Evolutionary conservation across 2,888 invertebrate species (phyloP), one percentile per base, ranked within the genome.

Genomic region (Scaptomyza cyrtandrae): DNA sequence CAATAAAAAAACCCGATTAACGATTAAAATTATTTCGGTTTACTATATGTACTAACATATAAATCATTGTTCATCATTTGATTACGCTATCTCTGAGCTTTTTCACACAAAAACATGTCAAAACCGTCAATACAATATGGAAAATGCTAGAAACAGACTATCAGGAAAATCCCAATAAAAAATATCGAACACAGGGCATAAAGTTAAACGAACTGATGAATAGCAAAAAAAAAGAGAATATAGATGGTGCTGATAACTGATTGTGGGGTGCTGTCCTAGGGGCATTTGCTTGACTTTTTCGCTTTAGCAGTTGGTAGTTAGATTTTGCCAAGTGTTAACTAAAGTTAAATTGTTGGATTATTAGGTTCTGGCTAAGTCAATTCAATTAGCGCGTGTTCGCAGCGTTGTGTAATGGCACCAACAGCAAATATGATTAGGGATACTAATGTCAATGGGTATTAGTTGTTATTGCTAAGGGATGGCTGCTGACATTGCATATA

Each of bases 61-160:
- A 87, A 86, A 78, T 85, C 86, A 87, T 87, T 73, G 74, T 59
- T 49, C 52, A 55, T 72, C 66, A 67, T 48, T 78, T 69, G 66
- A 65, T 65, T 58, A 48, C 48, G 27, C 52, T 63, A 70, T 66
- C 41, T 41, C 10, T 71, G 45, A 10, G n/a, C 27, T 57, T 58
- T 33, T 44, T 58, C 58, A 59, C 52, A 46, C 13, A 43, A 45
- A 39, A 27, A 31, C 46, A 43, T 6, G 39, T 33, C 39, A 65
- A 44, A 52, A 24, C 2, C 14, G 50, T 43, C 39, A 11, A 16
- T 54, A 35, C 35, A 52, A 81, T 66, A 71, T 69, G 48, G 58
- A 54, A 50, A 54, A 48, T 64, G 62, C 58, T 33, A 57, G 58
- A 37, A 46, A 50, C 46, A 16, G 29, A 33, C 45, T 35, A n/a